Evolutionary conservation across 2,888 invertebrate genomes (phyloP).

Genomic region (Lumbricus terrestris): DNA sequence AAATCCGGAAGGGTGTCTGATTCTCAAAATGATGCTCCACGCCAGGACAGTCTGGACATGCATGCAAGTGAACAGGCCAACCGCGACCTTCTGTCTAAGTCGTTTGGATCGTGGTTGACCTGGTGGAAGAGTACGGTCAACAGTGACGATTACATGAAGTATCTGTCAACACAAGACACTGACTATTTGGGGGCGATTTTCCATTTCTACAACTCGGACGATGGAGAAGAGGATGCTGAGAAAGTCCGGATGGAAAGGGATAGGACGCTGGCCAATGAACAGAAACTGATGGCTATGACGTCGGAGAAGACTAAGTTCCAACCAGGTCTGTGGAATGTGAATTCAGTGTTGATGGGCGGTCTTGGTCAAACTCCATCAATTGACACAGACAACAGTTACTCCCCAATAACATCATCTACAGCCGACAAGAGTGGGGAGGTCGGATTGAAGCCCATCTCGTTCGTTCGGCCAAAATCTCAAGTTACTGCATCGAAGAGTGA

Average conservation of each 20-base stretch:
- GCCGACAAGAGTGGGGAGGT: background rate
- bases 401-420: background rate
- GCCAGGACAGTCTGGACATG: background rate
- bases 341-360: constrained; percentile 55
- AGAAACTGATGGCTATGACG: constrained; percentile 46
- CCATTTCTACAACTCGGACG: constrained; percentile 57
- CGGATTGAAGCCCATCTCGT: background rate
- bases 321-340: constrained; percentile 58
- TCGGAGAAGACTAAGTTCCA: constrained; percentile 51
- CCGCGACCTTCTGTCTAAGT: background rate
- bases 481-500: background rate
- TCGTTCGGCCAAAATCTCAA: background rate
- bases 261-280: constrained; percentile 38
- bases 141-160: constrained; percentile 59
- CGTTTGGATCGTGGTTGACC: constrained; percentile 52
- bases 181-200: constrained; percentile 58
- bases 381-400: constrained; percentile 40
- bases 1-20: background rate
- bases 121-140: constrained; percentile 58
- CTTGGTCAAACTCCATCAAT: constrained; percentile 54
- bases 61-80: background rate
- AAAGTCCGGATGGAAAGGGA: background rate
- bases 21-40: background rate
- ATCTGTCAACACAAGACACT: constrained; percentile 57
- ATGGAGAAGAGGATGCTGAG: constrained; percentile 45